Conservation (phyloP, 2,113 vertebrate genomes). For the Phoenicopterus ruber region DNA sequence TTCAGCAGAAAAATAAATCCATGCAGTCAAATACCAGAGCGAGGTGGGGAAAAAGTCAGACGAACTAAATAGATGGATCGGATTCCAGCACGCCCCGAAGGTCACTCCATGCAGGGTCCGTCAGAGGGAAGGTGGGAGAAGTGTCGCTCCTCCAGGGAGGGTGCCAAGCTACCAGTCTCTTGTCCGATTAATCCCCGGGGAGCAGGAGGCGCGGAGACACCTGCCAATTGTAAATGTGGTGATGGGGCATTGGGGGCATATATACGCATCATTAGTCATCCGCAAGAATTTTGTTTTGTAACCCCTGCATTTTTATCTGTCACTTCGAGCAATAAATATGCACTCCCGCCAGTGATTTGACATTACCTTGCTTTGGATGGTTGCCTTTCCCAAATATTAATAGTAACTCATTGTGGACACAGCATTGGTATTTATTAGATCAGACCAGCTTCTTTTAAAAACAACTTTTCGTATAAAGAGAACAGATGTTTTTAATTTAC, state of each 20-base stretch:
- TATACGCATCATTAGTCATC: conserved; percentile 64
- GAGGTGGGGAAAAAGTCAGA: not conserved
- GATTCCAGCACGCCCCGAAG: not conserved
- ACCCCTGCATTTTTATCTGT: conserved; percentile 77
- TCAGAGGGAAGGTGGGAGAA: not conserved
- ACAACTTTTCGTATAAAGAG: conserved; percentile 53
- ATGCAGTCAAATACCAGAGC: conserved; percentile 3
- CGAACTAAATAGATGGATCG: conserved; percentile 4
- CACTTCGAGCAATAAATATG: conserved; percentile 72
- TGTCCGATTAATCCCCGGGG: conserved; percentile 6
- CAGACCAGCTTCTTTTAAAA: conserved; percentile 70
- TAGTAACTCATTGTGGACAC: conserved; percentile 74
- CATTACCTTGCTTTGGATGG: conserved; percentile 73
- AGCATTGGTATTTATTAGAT: conserved; percentile 73
- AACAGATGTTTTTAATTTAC: conserved; percentile 69
- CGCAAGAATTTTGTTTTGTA: conserved; percentile 71
- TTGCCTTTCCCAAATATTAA: conserved; percentile 76
- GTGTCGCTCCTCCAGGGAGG: not conserved
- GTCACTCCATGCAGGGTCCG: not conserved
- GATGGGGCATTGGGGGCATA: conserved; percentile 57
- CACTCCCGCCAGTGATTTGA: conserved; percentile 71
- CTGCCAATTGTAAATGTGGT: conserved; percentile 34
- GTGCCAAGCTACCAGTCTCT: conserved; percentile 41
- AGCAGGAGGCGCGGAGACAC: conserved; percentile 18
- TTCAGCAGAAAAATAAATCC: not conserved